Evolutionary conservation across 2,797 vertebrate species (phyloP).

Genomic region (Anguilla pacifica): DNA sequence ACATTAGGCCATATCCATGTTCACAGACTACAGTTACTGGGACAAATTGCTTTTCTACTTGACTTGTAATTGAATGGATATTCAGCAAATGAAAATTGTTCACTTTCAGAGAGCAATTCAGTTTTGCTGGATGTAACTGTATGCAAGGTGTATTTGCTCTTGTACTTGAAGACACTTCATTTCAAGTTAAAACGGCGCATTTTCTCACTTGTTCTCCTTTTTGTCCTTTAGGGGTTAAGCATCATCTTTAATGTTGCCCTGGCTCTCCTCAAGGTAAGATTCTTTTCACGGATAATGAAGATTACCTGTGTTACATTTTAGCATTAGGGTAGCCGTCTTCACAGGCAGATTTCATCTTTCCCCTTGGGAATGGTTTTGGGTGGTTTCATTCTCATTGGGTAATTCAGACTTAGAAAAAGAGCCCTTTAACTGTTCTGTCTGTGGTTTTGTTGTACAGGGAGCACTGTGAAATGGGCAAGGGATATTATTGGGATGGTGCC

Average conservation of each 20-base stretch:
- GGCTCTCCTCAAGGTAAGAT: conserved; percentile 90
- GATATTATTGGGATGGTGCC: conserved; percentile 42
- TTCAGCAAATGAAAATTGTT: conserved; percentile 45
- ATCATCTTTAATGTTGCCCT: conserved; percentile 97
- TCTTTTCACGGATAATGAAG: neutral
- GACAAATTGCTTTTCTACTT: conserved; percentile 29
- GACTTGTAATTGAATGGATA: conserved; percentile 39
- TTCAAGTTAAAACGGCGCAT: neutral
- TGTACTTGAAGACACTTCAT: neutral
- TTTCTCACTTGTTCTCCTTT: conserved; percentile 27
- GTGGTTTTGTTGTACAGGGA: neutral
- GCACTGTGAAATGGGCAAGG: neutral
- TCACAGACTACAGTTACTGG: neutral
- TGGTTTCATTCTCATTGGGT: neutral
- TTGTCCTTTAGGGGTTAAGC: conserved; percentile 83
- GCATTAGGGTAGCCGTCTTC: neutral
- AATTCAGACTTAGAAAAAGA: neutral
- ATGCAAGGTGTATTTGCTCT: too few relatives aligned
- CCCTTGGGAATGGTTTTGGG: neutral
- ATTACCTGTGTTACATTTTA: neutral
- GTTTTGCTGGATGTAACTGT: neutral
- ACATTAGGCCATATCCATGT: neutral
- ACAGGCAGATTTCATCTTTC: neutral
- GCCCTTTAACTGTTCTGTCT: neutral
- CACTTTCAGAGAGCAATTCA: neutral